Base-by-base conservation (phyloP, 2,797 vertebrate genomes). In the Alosa sapidissima region DNA sequence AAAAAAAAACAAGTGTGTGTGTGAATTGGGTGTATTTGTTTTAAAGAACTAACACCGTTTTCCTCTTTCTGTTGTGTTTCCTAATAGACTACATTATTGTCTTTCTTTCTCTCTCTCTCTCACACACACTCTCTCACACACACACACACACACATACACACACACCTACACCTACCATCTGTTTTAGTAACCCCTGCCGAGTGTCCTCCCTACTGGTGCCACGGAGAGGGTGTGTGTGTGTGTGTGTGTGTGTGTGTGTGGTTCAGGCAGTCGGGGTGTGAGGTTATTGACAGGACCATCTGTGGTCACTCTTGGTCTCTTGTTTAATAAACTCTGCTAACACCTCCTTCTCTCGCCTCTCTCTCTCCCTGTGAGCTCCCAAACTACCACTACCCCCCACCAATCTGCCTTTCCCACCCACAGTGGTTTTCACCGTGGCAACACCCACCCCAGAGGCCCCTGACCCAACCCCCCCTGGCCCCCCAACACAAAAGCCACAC, bases 221-320 rank as follows among this genome's bases (percentile, higher is more conserved):
- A 52, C 52, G 45, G 55, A 55, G 81, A 85, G 87, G 85, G 60
- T 21, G 55, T 87, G 82, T 91, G 88, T 87, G 83, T 65, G 62
- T 65, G 62, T 85, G 85, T n/a, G 78, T 83, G 81, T 24, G 58
- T 89, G 88, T 87, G 88, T 87, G 88, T 87, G 87, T 89, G 91
- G 84, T 81, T 81, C 78, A 72, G 82, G 85, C 51, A 49, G 68
- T 87, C 52, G 86, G 89, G 48, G 91, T 91, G 93, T 75, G 88
- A 90, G 87, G 88, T 94, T 93, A 94, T 94, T 94, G 94, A 94
- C 90, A 36, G 85, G 86, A 89, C 93, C 94, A 95, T 94, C 93
- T 95, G 94, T 92, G 92, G 88, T 88, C 85, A 86, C 89, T 93
- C 91, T 84, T 86, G 83, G 88, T 93, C 92, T 93, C 87, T 89